phyloP scores from a whole-genome alignment of 1,140 invertebrate genomes.

The Bombus confusus region DNA sequence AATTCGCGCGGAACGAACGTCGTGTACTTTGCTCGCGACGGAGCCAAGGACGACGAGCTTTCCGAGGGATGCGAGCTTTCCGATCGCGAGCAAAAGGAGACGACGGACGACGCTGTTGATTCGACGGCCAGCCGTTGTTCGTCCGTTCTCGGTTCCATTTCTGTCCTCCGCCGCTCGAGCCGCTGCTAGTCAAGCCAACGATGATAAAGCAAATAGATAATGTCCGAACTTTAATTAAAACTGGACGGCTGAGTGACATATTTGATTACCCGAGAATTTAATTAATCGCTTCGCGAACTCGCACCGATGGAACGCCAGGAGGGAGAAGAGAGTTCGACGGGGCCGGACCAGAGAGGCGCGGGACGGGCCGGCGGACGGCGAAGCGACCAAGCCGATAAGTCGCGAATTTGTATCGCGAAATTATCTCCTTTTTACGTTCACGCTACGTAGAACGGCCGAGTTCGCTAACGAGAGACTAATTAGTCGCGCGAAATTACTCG shows the following conservation, averaged over 20 bases:
- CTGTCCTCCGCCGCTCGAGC: conserved; percentile 47
- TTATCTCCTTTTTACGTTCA: conserved; percentile 57
- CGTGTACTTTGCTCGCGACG: not conserved
- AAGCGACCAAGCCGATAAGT: conserved; percentile 71
- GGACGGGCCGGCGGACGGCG: conserved; percentile 15
- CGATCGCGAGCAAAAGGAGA: too few relatives aligned
- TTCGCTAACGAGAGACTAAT: conserved; percentile 75
- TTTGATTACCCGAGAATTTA: conserved; percentile 83
- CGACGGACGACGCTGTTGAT: not conserved
- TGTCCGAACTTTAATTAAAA: conserved; percentile 83
- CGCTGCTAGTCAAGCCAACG: conserved; percentile 76
- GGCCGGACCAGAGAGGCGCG: conserved; percentile 5
- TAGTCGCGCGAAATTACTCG: conserved; percentile 70
- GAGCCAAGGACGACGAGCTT: too few relatives aligned
- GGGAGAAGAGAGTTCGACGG: conserved; percentile 19
- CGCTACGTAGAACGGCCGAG: conserved; percentile 54
- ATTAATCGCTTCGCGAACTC: conserved; percentile 81
- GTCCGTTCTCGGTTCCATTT: conserved; percentile 26
- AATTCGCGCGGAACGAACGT: conserved; percentile 16
- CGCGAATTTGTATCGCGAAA: conserved; percentile 75
- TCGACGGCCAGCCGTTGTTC: not conserved
- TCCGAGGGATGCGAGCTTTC: too few relatives aligned
- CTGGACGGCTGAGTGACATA: conserved; percentile 82
- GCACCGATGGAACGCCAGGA: conserved; percentile 35
- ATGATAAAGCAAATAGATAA: conserved; percentile 84